phyloP scores from a whole-genome alignment of 2,888 invertebrate genomes.

The Marronus borbonicus region DNA sequence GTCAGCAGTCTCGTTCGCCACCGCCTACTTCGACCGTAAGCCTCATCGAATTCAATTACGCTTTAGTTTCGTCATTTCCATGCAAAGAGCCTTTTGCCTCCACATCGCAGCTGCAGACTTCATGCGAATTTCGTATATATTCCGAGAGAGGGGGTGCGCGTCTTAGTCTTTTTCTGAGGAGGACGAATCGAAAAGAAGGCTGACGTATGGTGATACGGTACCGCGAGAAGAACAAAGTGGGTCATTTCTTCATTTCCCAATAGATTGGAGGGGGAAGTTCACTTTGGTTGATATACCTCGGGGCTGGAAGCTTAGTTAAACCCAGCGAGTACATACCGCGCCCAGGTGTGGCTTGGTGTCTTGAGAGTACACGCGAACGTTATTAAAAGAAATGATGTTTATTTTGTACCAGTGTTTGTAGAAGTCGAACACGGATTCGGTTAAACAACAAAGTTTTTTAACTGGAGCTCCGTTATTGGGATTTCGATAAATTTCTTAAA shows the following conservation, averaged over 20 bases:
- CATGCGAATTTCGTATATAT: no score
- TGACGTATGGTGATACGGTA: slow-evolving; percentile 5
- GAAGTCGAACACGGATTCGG: no score
- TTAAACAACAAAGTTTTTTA: no score
- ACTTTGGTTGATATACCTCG: not conserved
- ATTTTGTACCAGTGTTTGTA: no score
- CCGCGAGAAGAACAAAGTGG: slow-evolving; percentile 17
- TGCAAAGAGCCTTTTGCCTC: not conserved
- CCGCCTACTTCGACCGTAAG: slow-evolving; percentile 15
- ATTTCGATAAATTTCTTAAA: no score
- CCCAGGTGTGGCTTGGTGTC: not conserved
- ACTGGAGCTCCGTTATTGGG: no score
- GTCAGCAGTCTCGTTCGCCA: not conserved
- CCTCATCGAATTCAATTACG: slow-evolving; percentile 25
- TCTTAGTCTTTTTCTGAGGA: not conserved
- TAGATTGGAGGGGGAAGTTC: not conserved
- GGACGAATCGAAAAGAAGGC: not conserved
- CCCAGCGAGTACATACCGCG: not conserved
- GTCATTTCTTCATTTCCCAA: slow-evolving; percentile 30
- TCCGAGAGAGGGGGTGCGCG: not conserved
- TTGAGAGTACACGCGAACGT: no score
- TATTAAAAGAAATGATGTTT: no score
- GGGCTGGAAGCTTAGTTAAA: no score
- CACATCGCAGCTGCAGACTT: not conserved
- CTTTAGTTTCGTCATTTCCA: slow-evolving; percentile 19